phyloP scores from a whole-genome alignment of 2,113 vertebrate genomes.

The Xyrauchen texanus region DNA sequence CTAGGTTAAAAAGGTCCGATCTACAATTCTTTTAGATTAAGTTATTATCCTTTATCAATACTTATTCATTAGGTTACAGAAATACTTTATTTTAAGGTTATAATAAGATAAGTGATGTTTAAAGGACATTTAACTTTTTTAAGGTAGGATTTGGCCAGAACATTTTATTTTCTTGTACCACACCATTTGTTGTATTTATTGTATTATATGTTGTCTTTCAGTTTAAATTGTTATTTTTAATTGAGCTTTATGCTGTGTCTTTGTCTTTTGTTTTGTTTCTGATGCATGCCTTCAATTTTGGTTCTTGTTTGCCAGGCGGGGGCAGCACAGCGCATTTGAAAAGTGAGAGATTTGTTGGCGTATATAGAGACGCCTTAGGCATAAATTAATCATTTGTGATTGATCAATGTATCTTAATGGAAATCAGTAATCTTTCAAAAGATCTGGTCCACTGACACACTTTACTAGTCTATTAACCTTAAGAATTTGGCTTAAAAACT shows the following conservation, averaged over 20 bases:
- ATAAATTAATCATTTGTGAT: neutral
- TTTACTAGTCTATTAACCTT: slow-evolving; percentile 7
- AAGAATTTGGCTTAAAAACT: neutral
- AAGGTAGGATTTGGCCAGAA: too few species aligned
- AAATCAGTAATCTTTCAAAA: neutral
- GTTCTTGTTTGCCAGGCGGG: slow-evolving; percentile 64
- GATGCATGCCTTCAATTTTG: slow-evolving; percentile 58
- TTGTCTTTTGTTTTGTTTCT: slow-evolving; percentile 52
- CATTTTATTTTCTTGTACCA: neutral
- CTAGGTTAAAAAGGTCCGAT: too few species aligned
- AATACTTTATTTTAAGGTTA: too few species aligned
- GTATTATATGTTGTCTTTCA: neutral
- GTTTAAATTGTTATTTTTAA: neutral
- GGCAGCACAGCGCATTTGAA: slow-evolving; percentile 53
- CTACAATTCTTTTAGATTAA: too few species aligned
- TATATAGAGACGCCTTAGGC: neutral
- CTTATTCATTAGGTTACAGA: too few species aligned
- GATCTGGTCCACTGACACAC: neutral
- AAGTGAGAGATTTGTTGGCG: slow-evolving; percentile 64
- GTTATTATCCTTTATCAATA: too few species aligned
- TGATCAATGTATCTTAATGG: neutral
- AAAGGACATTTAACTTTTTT: too few species aligned
- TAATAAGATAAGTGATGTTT: too few species aligned
- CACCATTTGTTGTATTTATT: neutral
- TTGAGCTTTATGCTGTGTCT: neutral